These are phyloP conservation scores for Spheniscus mendiculus DNA, from an alignment of 2,113 vertebrate genomes.

Conservation along the genomic window DNA sequence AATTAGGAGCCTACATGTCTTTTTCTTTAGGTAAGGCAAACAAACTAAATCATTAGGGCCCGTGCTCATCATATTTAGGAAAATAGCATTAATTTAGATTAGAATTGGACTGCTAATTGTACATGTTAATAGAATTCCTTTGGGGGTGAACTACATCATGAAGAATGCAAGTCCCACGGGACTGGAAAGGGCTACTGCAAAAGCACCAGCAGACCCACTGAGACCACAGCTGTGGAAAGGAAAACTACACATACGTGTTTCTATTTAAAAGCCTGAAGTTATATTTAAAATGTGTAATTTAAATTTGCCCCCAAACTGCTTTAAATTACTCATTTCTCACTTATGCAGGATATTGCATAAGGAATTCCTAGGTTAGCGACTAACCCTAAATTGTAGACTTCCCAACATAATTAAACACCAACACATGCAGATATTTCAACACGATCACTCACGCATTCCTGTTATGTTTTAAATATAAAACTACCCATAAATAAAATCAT, in stretches of 20 bases:
- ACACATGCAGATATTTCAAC: constrained; percentile 64
- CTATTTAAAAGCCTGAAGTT: constrained; percentile 63
- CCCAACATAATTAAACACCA: constrained; percentile 69
- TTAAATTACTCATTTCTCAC: constrained; percentile 79
- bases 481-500: constrained; percentile 68
- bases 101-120: not conserved
- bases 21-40: constrained; percentile 21
- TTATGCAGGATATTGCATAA: constrained; percentile 77
- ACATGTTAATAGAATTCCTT: not conserved
- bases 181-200: constrained; percentile 36
- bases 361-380: constrained; percentile 71
- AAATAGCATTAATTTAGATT: constrained; percentile 4
- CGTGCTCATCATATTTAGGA: not conserved
- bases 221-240: constrained; percentile 60
- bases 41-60: not conserved
- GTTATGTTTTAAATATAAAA: constrained; percentile 61
- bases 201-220: constrained; percentile 32
- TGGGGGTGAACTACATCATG: not conserved
- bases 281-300: constrained; percentile 76
- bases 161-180: not conserved
- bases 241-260: constrained; percentile 52
- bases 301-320: constrained; percentile 75
- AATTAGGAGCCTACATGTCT: constrained; percentile 13
- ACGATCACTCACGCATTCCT: constrained; percentile 67
- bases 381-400: constrained; percentile 69